Evolutionary conservation across 2,888 invertebrate genomes (phyloP), one percentile per base, ranked within the genome.

Genomic region (Camptogramma bilineatum): DNA sequence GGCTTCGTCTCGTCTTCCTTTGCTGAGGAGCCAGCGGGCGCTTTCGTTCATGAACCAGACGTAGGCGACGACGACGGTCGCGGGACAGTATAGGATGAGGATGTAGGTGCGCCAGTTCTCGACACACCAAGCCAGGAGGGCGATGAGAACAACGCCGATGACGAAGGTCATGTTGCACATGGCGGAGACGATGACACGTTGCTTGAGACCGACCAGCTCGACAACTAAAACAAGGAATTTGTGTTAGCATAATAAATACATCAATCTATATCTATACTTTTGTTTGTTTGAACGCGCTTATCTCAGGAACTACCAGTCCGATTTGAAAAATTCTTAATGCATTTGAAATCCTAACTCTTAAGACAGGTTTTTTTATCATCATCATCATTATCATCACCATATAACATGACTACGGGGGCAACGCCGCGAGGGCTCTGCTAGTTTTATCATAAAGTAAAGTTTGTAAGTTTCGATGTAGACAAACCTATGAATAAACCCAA

Each of bases 41-140:
- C 96, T 96, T 85, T 96, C 96, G 5, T 96, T 96, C 78, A 96
- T 93, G 64, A 96, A 86, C 95, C 96, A 96, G 55, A 95, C 94
- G 80, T 96, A 96, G n/a, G 94, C 80, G 16, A 96, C 83, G 28
- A 96, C 94, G 0, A 96, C 84, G 39, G 96, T 81, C 0, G 95
- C 95, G 0, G 97, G 97, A 1, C 94, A 87, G 83, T 97, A 97
- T 24, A 96, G 87, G 9, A 96, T 94, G 56, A 96, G 90, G 71
- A 97, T 91, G 69, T 96, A 92, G 21, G 93, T 90, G 68, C 96
- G 94, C 97, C 97, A 97, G 81, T 96, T 94, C 73, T 94, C 93
- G n/a, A 95, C 91, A 74, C 93, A 90, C 95, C 96, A 96, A 7
- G 97, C 97, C 0, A 95, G 88, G n/a, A 95, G 79, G 3, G 96